A percentile compares a stretch with the other conserved stretches of the same genome.
Evolutionary conservation across 2,113 vertebrate genomes (phyloP).

Genomic region (Myrmecophaga tridactyla): DNA sequence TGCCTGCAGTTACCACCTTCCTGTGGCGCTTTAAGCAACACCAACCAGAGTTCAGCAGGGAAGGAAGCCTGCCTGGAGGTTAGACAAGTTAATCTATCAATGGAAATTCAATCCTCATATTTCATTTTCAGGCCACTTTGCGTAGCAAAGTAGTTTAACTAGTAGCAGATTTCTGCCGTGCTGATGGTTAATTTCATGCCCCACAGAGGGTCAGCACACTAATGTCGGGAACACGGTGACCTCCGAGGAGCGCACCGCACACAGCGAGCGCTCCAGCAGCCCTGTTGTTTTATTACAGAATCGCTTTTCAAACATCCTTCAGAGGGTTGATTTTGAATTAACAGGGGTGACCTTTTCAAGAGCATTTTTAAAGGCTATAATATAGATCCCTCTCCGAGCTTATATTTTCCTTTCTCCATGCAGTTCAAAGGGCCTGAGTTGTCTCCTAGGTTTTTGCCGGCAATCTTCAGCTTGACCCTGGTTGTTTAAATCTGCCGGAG

Average conservation of each 20-base stretch:
- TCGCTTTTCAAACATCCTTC: slow-evolving; percentile 74
- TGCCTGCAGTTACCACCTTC: not conserved
- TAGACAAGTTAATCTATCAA: slow-evolving; percentile 82
- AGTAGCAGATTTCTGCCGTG: slow-evolving; percentile 83
- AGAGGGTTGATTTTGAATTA: slow-evolving; percentile 62
- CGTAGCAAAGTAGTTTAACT: slow-evolving; percentile 86
- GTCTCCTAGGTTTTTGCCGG: slow-evolving; percentile 70
- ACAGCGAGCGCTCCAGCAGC: not conserved
- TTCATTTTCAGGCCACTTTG: slow-evolving; percentile 85
- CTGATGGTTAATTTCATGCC: slow-evolving; percentile 86
- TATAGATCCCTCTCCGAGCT: slow-evolving; percentile 64
- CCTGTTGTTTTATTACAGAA: slow-evolving; percentile 74
- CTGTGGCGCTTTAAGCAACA: slow-evolving; percentile 52
- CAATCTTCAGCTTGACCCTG: slow-evolving; percentile 82
- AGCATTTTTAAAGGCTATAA: slow-evolving; percentile 67
- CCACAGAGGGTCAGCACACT: slow-evolving; percentile 83
- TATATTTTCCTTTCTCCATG: slow-evolving; percentile 20
- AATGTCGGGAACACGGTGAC: slow-evolving; percentile 80
- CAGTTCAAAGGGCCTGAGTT: slow-evolving; percentile 78
- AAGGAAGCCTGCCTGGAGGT: slow-evolving; percentile 79
- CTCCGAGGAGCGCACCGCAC: slow-evolving; percentile 67
- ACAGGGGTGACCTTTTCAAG: slow-evolving; percentile 75
- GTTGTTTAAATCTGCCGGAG: slow-evolving; percentile 79
- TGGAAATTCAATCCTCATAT: slow-evolving; percentile 83
- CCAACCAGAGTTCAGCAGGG: slow-evolving; percentile 74